A percentile compares a stretch with the other conserved stretches of the same genome.
Evolutionary conservation across 2,113 vertebrate genomes (phyloP).

Genomic region (Numida meleagris): DNA sequence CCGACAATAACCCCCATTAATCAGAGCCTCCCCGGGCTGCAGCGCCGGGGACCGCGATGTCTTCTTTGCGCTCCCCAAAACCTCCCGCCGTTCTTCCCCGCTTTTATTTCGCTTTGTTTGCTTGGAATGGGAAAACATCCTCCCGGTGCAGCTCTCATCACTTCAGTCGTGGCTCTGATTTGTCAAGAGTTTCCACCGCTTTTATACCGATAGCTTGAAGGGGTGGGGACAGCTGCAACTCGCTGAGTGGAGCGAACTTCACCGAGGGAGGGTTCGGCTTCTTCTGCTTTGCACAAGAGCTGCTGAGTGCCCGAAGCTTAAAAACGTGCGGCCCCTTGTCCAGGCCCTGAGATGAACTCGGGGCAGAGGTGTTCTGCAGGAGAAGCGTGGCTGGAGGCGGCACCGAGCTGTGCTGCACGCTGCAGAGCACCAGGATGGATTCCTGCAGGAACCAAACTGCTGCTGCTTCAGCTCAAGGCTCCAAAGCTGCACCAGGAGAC

Average conservation of each 20-base stretch:
- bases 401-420: neutral
- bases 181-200: neutral
- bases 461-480: neutral
- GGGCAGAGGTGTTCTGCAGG: neutral
- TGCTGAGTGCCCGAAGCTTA: neutral
- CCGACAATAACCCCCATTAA: slow-evolving; percentile 58
- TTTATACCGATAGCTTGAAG: neutral
- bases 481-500: too few species aligned
- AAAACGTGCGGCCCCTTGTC: neutral
- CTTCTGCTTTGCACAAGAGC: slow-evolving; percentile 49
- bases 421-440: neutral
- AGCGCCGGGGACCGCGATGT: neutral
- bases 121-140: neutral
- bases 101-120: neutral
- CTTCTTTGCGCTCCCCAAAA: slow-evolving; percentile 21
- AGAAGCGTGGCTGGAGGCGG: neutral
- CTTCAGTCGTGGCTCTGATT: neutral
- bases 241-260: neutral
- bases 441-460: neutral
- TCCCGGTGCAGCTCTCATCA: neutral
- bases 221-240: slow-evolving; percentile 32
- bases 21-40: slow-evolving; percentile 10
- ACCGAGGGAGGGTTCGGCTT: neutral
- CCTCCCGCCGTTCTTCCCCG: neutral
- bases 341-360: neutral